Percentiles rank a stretch among this genome's conserved stretches.
Conservation (phyloP, 2,888 invertebrate species). For the Drosophila greeni region DNA sequence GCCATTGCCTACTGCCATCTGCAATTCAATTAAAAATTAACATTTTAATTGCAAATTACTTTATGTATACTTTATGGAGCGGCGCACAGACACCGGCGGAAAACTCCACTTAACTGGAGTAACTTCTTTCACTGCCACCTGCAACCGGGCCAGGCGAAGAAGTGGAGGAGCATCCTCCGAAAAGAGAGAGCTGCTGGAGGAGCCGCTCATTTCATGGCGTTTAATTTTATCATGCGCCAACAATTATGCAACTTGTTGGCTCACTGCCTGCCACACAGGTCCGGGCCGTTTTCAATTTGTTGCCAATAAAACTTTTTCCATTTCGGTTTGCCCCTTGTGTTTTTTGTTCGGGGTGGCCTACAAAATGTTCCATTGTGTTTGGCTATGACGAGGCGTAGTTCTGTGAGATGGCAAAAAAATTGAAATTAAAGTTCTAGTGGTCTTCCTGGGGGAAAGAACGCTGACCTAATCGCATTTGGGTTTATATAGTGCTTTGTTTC, state of each 20-base stretch:
- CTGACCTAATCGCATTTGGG: conserved; percentile 19
- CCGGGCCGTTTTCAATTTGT: conserved; percentile 61
- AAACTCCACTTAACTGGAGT: conserved; percentile 49
- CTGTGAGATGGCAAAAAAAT: conserved; percentile 27
- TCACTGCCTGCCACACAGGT: conserved; percentile 28
- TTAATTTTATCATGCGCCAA: conserved; percentile 74
- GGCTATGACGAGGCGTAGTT: conserved; percentile 39
- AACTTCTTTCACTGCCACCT: conserved; percentile 32
- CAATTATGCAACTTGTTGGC: conserved; percentile 75
- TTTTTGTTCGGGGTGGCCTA: conserved; percentile 28
- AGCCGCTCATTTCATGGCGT: conserved; percentile 58
- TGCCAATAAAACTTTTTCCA: conserved; percentile 69
- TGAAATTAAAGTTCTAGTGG: conserved; percentile 12
- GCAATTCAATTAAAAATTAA: conserved; percentile 75
- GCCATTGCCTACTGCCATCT: conserved; percentile 37
- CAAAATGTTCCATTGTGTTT: conserved; percentile 21
- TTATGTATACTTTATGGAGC: conserved; percentile 51
- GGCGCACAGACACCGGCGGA: conserved; percentile 15
- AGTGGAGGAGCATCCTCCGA: conserved; percentile 2
- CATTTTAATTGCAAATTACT: conserved; percentile 75
- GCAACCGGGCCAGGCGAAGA: conserved; percentile 3
- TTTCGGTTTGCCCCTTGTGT: conserved; percentile 46
- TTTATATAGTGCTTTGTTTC: not conserved
- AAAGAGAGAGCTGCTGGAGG: conserved; percentile 4
- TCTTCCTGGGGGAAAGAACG: conserved; percentile 2